Base-by-base conservation (phyloP, 2,888 invertebrate species). In the Clitarchus hookeri region DNA sequence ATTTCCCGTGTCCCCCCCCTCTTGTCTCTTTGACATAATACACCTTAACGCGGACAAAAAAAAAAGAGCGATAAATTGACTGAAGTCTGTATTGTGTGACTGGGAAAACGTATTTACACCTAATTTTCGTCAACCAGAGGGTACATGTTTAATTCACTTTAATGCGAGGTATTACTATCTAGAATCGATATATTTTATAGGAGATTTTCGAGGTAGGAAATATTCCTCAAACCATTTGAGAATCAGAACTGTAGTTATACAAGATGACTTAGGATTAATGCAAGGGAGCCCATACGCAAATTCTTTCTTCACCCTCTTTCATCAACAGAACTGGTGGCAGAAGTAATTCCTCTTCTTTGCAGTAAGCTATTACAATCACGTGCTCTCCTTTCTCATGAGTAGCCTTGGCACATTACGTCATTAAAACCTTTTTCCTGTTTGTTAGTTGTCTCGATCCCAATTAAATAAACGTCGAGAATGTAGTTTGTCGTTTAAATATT, bases 261-360 rank as follows among this genome's bases (percentile, higher is more conserved):
- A 88, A 6, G 85, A 87, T 19, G 88, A 88, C 78, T 88, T 88
- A 84, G 87, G 85, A 13, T 87, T 87, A 88, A 88, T 88, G n/a
- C 53, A 78, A 65, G 87, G 87, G 85, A 87, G 86, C 4, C 88
- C 88, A 86, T 88, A 87, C 25, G 26, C 12, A 77, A 82, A 87
- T 84, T 87, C 87, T 84, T 88, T 88, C 36, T 88, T 88, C 78
- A 88, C 87, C 8, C 87, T n/a, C 88, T 48, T 88, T 88, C 77
- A 88, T 86, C 16, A 88, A 84, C 26, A 87, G 87, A 83, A 86
- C 87, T 27, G 88, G 88, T 13, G 87, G 86, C 23, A 88, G 79
- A 82, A 86, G 88, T 80, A 48, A 77, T 23, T 87, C 87, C 80
- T 87, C 88, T 11, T 86, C 87, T 84, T 88, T 88, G 84, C 86